A percentile compares a stretch with the other conserved stretches of the same genome.
Conservation (phyloP, 1,140 invertebrate genomes). For the Meloidogyne chitwoodi region DNA sequence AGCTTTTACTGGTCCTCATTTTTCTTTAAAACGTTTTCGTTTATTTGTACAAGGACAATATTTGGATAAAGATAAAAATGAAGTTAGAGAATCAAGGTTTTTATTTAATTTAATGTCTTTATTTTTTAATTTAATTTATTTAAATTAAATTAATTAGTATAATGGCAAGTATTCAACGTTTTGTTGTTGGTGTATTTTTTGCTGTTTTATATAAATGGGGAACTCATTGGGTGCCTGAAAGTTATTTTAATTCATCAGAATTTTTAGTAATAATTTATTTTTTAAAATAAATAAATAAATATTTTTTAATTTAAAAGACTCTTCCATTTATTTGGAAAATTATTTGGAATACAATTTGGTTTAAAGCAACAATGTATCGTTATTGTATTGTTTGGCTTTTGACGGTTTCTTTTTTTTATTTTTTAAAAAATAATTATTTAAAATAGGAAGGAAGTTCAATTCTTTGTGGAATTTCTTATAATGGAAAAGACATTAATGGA, state of each 20-base stretch:
- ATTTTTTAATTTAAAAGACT: slow-evolving; percentile 44
- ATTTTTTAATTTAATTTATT: not conserved
- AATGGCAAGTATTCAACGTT: slow-evolving; percentile 52
- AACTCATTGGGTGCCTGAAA: slow-evolving; percentile 53
- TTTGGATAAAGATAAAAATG: slow-evolving; percentile 40
- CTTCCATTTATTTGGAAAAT: slow-evolving; percentile 59
- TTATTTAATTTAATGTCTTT: not conserved
- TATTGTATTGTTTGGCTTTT: slow-evolving; percentile 53
- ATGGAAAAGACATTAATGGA: slow-evolving; percentile 61
- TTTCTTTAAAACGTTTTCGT: slow-evolving; percentile 61
- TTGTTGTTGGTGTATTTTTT: slow-evolving; percentile 59
- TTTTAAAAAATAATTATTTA: not conserved
- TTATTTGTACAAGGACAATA: slow-evolving; percentile 61
- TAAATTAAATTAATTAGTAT: too few species aligned
- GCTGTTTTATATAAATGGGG: slow-evolving; percentile 59
- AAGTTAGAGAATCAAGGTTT: slow-evolving; percentile 43
- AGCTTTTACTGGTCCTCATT: slow-evolving; percentile 63
- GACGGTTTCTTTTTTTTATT: slow-evolving; percentile 24
- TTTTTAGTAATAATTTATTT: slow-evolving; percentile 54
- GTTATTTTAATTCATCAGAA: slow-evolving; percentile 56
- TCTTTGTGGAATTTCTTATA: slow-evolving; percentile 62
- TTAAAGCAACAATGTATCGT: slow-evolving; percentile 60
- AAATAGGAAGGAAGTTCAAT: slow-evolving; percentile 62
- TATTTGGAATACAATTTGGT: slow-evolving; percentile 62
- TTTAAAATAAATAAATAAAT: not conserved